These are phyloP conservation scores for Salvelinus fontinalis DNA, from an alignment of 2,113 vertebrate species.

Conservation along the genomic window DNA sequence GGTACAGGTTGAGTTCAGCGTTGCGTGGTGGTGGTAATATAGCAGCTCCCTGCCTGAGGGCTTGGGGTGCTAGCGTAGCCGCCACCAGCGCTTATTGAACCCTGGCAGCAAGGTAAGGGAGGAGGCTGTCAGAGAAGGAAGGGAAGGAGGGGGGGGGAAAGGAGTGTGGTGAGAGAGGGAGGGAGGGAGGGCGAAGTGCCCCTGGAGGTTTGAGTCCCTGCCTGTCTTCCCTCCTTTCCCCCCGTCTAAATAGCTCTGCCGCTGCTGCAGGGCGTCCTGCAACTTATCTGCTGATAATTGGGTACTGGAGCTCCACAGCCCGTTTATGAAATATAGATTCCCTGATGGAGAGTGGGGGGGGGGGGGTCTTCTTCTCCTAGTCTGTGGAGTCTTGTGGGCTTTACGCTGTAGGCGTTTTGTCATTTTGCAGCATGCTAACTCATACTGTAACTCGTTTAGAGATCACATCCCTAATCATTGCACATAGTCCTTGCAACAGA, in stretches of 20 bases:
- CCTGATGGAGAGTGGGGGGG: slow-evolving; percentile 62
- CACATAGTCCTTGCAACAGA: not conserved
- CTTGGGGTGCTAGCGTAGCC: slow-evolving; percentile 61
- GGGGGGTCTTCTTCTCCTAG: slow-evolving; percentile 58
- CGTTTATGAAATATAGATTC: slow-evolving; percentile 83
- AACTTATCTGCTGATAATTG: slow-evolving; percentile 80
- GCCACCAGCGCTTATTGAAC: slow-evolving; percentile 79
- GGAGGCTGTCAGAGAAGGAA: slow-evolving; percentile 54
- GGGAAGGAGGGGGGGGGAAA: slow-evolving; percentile 43
- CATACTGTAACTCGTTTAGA: not conserved
- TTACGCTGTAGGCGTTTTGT: not conserved
- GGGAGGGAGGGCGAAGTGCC: slow-evolving; percentile 64
- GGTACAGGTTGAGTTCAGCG: slow-evolving; percentile 58
- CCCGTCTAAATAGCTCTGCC: slow-evolving; percentile 76
- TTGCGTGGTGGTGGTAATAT: slow-evolving; percentile 67
- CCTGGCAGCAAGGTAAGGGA: slow-evolving; percentile 71
- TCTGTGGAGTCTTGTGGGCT: slow-evolving; percentile 56
- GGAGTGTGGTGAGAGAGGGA: slow-evolving; percentile 1
- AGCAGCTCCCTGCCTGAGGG: slow-evolving; percentile 61
- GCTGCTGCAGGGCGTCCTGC: slow-evolving; percentile 76
- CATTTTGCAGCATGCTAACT: not conserved
- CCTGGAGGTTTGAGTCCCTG: slow-evolving; percentile 72
- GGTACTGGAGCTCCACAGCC: slow-evolving; percentile 76
- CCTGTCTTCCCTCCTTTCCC: slow-evolving; percentile 46
- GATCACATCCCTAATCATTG: not conserved